phyloP scores from a whole-genome alignment of 53 echinoderm and acorn worm species.

The Astropecten irregularis region DNA sequence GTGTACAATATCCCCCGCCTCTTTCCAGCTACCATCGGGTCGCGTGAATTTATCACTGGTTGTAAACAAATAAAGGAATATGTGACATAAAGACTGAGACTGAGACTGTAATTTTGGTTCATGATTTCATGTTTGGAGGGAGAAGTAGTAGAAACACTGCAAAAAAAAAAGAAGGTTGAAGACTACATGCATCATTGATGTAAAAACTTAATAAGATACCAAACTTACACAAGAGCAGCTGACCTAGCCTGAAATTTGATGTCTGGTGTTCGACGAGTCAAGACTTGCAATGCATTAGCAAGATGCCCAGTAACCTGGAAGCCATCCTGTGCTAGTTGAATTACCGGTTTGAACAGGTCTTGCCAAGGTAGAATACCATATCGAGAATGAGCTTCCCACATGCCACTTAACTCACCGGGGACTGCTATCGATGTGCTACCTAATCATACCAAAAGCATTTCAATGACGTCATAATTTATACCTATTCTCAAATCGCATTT shows the following conservation, averaged over 20 bases:
- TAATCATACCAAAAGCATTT: neutral
- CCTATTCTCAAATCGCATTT: too few species aligned
- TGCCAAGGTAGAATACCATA: conserved; percentile 76
- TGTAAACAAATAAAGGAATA: too few species aligned
- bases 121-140: too few species aligned
- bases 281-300: neutral
- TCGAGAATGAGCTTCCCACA: conserved; percentile 74
- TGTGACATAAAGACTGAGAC: too few species aligned
- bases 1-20: conserved; percentile 56
- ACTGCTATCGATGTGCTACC: conserved; percentile 53
- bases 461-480: too few species aligned
- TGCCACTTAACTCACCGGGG: conserved; percentile 71
- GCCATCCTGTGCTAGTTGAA: conserved; percentile 67
- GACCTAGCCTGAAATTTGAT: neutral
- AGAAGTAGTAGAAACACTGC: too few species aligned
- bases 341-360: conserved; percentile 68
- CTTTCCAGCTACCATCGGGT: conserved; percentile 62
- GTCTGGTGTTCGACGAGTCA: neutral
- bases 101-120: too few species aligned
- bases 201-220: neutral
- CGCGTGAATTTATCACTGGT: too few species aligned
- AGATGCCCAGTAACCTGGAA: conserved; percentile 52
- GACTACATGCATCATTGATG: neutral
- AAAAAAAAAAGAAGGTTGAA: too few species aligned
- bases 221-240: conserved; percentile 18